Base-by-base conservation (phyloP, 2,113 vertebrate genomes). In the Gopherus evgoodei region DNA sequence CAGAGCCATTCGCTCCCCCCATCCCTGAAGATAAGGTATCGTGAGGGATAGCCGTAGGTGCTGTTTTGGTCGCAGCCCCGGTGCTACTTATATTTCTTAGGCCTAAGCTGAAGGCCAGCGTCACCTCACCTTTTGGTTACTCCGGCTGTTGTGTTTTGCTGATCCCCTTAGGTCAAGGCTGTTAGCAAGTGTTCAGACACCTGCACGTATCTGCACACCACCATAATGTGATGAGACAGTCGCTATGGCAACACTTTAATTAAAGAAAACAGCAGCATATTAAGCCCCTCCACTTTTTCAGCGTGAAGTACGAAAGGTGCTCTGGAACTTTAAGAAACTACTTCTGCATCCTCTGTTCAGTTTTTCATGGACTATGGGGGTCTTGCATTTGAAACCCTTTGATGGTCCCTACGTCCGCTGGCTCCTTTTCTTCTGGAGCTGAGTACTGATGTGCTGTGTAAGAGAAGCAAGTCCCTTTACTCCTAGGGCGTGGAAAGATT, bases 191-290 rank as follows among this genome's bases (percentile, higher is more conserved):
- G 89, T 89, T 91, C 90, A 80, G 81, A 87, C 87, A 84, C 85
- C 90, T 27, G 50, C 72, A 69, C 35, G 29, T 75, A 81, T 84
- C 82, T 27, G 81, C 83, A 81, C 76, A 78, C 90, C 84, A 91
- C 92, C 75, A 75, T 85, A 92, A 94, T 86, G 87, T 85, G 93
- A 89, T 87, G 42, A 88, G 87, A 90, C 78, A 75, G 95, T 95
- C 86, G 87, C 90, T 82, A 88, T 88, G 90, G 92, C 86, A 94
- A 94, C 95, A 14, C 84, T 88, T 88, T 80, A 54, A 84, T 91
- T 85, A 89, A 91, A 91, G 91, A 84, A 91, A 92, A 84, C 79
- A 72, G 85, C 93, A 83, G 25, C 12, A 47, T 78, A 83, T 82
- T 38, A 76, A 76, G 65, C 54, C 65, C 29, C 13, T 90, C 85